A percentile compares a stretch with the other conserved stretches of the same genome.
Conservation (phyloP, 1,140 invertebrate species). For the Calephelis nemesis region DNA sequence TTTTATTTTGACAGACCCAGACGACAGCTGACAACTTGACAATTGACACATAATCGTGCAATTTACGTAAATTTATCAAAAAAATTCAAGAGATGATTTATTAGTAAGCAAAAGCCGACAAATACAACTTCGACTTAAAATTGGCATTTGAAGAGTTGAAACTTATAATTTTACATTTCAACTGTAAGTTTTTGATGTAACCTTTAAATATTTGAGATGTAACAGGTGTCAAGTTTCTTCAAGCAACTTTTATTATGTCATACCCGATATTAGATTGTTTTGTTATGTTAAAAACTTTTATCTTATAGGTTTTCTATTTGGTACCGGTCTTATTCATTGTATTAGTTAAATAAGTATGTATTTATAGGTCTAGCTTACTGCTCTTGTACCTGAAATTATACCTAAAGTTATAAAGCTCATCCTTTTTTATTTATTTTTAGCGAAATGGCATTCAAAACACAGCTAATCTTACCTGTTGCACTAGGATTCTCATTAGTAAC, state of each 20-base stretch:
- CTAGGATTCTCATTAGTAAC: constrained; percentile 63
- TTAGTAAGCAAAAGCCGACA: neutral
- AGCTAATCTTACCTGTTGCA: constrained; percentile 53
- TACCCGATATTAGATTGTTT: constrained; percentile 67
- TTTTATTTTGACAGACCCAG: no score
- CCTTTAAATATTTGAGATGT: constrained; percentile 18
- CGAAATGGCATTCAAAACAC: constrained; percentile 56
- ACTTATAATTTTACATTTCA: neutral
- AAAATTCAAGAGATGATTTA: neutral
- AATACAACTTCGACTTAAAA: neutral
- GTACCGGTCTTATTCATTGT: neutral
- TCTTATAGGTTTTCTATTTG: neutral
- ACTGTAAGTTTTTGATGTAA: constrained; percentile 5
- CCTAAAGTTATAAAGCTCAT: neutral
- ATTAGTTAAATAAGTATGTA: neutral
- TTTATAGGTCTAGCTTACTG: neutral
- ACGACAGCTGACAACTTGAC: no score
- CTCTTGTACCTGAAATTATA: neutral
- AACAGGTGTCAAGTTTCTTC: constrained; percentile 68
- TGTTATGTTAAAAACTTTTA: constrained; percentile 27
- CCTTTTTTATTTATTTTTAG: constrained; percentile 36
- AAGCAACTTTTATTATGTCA: constrained; percentile 75
- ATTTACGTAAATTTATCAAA: neutral
- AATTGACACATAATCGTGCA: no score
- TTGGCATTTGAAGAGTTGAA: neutral